These are phyloP conservation scores for Ianthella basta DNA, from an alignment of 37 sponge, comb jelly and placozoan genomes.

Conservation along the genomic window DNA sequence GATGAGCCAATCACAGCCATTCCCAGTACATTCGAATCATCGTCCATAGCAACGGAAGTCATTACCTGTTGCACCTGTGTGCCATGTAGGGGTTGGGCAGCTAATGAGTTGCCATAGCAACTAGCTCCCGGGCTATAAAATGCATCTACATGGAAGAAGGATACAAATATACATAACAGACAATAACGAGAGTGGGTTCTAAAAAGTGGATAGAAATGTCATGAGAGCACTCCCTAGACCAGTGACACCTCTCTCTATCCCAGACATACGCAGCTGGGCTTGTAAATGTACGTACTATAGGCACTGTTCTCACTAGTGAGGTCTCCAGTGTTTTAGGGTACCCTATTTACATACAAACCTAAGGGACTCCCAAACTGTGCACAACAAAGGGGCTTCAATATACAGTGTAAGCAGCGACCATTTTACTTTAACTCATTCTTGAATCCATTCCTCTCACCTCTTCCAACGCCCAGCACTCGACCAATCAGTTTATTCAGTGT, in stretches of 20 bases:
- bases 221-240: no score
- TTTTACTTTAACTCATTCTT: no score
- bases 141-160: constrained; percentile 40
- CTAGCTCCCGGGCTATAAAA: constrained; percentile 71
- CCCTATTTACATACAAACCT: no score
- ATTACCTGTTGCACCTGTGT: constrained; percentile 43
- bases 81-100: constrained; percentile 24
- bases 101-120: constrained; percentile 34
- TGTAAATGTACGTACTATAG: no score
- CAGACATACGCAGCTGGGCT: no score
- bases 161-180: neutral
- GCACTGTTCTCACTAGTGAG: no score
- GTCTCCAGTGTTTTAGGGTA: no score
- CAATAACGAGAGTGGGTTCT: neutral
- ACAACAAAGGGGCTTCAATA: no score
- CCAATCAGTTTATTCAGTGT: constrained; percentile 13
- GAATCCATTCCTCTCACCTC: constrained; percentile 40
- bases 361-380: neutral
- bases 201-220: no score
- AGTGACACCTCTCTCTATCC: no score
- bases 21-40: constrained; percentile 59
- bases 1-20: constrained; percentile 53
- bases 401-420: no score
- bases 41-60: constrained; percentile 38
- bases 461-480: neutral